Conservation (phyloP, 2,797 vertebrate species). For the Hippoglossus hippoglossus region DNA sequence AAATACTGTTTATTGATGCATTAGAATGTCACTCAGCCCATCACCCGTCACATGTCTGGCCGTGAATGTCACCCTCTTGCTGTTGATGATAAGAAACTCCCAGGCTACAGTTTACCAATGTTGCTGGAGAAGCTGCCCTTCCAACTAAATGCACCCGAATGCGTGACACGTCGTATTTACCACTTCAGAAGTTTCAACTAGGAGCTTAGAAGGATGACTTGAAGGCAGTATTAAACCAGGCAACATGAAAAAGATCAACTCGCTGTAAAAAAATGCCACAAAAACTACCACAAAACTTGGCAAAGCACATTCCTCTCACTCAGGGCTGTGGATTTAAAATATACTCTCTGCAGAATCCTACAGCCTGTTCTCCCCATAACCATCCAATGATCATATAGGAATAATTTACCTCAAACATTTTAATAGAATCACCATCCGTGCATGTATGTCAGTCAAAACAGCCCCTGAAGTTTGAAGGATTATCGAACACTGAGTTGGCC, state of each 20-base stretch:
- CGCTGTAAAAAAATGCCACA: conserved; percentile 23
- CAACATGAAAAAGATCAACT: conserved; percentile 60
- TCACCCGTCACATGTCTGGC: conserved; percentile 14
- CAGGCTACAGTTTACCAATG: conserved; percentile 23
- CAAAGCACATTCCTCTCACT: conserved; percentile 41
- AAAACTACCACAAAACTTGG: conserved; percentile 45
- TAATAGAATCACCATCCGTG: conserved; percentile 11
- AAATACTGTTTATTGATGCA: neutral
- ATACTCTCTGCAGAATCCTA: conserved; percentile 22
- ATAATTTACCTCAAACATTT: conserved; percentile 10
- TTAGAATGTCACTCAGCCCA: conserved; percentile 17
- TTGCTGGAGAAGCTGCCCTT: conserved; percentile 37
- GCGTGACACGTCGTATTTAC: conserved; percentile 54
- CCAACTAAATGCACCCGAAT: conserved; percentile 48
- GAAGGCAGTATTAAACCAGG: conserved; percentile 68
- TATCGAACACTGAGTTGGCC: neutral
- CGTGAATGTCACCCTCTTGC: neutral
- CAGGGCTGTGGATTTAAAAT: conserved; percentile 32
- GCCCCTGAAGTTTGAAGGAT: conserved; percentile 27
- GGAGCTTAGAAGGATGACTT: conserved; percentile 65
- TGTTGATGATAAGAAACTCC: conserved; percentile 21
- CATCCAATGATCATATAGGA: neutral
- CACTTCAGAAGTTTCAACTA: conserved; percentile 63
- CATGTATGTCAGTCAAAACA: neutral
- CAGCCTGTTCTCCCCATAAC: neutral